Percentiles rank a stretch among this genome's conserved stretches.
Conservation (phyloP, 2,797 vertebrate genomes). For the Echiichthys vipera region DNA sequence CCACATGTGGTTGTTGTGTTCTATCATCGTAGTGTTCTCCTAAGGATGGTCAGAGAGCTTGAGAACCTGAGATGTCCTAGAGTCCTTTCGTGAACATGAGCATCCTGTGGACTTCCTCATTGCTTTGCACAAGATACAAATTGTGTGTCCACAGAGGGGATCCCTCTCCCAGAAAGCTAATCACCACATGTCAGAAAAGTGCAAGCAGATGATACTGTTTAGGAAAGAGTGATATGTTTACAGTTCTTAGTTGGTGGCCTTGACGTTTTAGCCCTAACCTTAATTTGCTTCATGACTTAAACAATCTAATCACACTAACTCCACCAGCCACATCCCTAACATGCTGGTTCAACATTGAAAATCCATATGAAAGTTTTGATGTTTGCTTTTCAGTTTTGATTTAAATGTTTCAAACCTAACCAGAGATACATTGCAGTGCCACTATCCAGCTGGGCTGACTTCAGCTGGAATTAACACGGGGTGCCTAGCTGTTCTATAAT, state of each 20-base stretch:
- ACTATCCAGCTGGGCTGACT: slow-evolving; percentile 58
- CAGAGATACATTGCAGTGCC: slow-evolving; percentile 54
- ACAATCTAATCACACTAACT: slow-evolving; percentile 11
- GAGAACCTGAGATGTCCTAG: slow-evolving; percentile 33
- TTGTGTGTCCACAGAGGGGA: slow-evolving; percentile 10
- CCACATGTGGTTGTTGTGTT: slow-evolving; percentile 69
- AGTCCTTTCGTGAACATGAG: slow-evolving; percentile 20
- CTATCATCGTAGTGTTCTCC: slow-evolving; percentile 28
- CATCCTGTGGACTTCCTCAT: slow-evolving; percentile 31
- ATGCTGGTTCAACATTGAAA: slow-evolving; percentile 16
- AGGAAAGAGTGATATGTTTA: slow-evolving; percentile 25
- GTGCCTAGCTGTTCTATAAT: slow-evolving; percentile 37
- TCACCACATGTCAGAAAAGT: slow-evolving; percentile 32
- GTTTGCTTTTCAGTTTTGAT: slow-evolving; percentile 1
- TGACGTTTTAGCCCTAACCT: slow-evolving; percentile 18
- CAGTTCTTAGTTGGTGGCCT: slow-evolving; percentile 17
- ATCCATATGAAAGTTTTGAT: slow-evolving; percentile 2
- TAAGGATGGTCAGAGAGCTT: slow-evolving; percentile 39
- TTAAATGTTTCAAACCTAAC: slow-evolving; percentile 19
- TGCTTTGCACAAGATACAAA: slow-evolving; percentile 24
- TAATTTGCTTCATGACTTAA: slow-evolving; percentile 23
- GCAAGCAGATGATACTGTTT: slow-evolving; percentile 37
- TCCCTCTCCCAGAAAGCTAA: slow-evolving; percentile 32
- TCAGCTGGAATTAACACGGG: slow-evolving; percentile 58
- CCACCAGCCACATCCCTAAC: slow-evolving; percentile 2